Conservation (phyloP, 2,113 vertebrate genomes). For the Kryptolebias marmoratus region DNA sequence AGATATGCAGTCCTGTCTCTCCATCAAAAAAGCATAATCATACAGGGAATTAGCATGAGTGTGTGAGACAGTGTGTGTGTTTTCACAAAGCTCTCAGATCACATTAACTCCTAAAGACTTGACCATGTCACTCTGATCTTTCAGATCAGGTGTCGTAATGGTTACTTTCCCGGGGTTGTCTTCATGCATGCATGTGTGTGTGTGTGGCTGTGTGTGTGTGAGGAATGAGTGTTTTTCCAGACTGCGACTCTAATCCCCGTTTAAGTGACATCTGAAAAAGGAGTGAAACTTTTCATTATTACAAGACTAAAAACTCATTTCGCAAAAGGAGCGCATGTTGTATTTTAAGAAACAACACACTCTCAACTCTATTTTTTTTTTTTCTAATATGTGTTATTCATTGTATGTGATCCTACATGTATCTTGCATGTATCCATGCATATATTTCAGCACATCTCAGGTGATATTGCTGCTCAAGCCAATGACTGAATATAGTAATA, state of each 20-base stretch:
- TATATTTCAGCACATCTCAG: slow-evolving; percentile 5
- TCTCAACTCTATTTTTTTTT: slow-evolving; percentile 25
- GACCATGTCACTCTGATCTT: slow-evolving; percentile 26
- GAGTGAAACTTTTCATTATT: slow-evolving; percentile 28
- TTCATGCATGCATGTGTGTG: neutral
- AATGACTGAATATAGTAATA: slow-evolving; percentile 22
- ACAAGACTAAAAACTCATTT: slow-evolving; percentile 35
- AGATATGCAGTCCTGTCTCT: slow-evolving; percentile 63
- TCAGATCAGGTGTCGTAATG: slow-evolving; percentile 30
- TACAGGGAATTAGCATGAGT: slow-evolving; percentile 37
- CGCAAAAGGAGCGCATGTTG: slow-evolving; percentile 5
- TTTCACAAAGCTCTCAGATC: slow-evolving; percentile 13
- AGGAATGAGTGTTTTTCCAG: slow-evolving; percentile 44
- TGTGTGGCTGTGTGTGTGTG: neutral
- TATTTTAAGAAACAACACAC: neutral
- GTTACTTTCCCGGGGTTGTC: slow-evolving; percentile 30
- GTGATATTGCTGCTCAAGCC: slow-evolving; percentile 3
- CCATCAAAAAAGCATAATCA: slow-evolving; percentile 63
- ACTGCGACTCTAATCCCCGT: slow-evolving; percentile 38
- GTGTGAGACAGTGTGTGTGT: slow-evolving; percentile 9
- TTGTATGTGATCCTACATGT: neutral
- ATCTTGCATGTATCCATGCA: neutral
- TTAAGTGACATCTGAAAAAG: slow-evolving; percentile 40
- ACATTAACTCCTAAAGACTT: slow-evolving; percentile 39
- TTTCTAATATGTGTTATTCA: slow-evolving; percentile 5